Evolutionary conservation across 2,113 vertebrate genomes (phyloP).

Genomic region (Ictalurus furcatus): DNA sequence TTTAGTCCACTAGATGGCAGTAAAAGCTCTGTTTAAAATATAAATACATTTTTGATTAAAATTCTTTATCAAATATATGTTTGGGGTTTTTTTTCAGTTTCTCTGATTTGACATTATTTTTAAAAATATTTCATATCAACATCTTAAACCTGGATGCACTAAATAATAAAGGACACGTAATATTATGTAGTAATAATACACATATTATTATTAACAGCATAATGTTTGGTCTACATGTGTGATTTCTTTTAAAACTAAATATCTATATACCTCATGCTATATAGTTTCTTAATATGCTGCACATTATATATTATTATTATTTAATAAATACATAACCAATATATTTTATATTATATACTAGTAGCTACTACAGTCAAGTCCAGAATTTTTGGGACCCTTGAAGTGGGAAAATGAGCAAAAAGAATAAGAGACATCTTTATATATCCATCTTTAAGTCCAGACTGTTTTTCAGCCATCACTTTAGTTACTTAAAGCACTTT

Average conservation of each 20-base stretch:
- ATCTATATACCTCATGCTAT: background rate
- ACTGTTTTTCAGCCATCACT: background rate
- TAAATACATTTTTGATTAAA: background rate
- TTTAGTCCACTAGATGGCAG: constrained; percentile 54
- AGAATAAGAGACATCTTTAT: background rate
- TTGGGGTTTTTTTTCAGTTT: background rate
- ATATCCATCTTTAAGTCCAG: background rate
- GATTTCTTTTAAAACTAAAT: background rate
- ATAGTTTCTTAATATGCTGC: background rate
- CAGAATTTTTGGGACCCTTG: background rate
- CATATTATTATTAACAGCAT: background rate
- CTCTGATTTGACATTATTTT: background rate
- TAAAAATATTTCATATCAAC: background rate
- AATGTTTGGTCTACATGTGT: background rate
- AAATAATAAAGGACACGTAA: background rate
- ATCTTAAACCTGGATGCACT: background rate
- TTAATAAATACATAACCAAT: background rate
- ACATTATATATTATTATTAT: background rate
- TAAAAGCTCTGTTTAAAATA: constrained; percentile 35
- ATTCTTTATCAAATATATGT: background rate
- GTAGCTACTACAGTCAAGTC: background rate
- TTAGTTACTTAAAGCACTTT: background rate
- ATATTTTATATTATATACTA: background rate
- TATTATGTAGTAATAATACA: background rate
- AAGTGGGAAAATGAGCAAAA: background rate